Conservation (phyloP, 2,113 vertebrate species). For the Capreolus pygargus region DNA sequence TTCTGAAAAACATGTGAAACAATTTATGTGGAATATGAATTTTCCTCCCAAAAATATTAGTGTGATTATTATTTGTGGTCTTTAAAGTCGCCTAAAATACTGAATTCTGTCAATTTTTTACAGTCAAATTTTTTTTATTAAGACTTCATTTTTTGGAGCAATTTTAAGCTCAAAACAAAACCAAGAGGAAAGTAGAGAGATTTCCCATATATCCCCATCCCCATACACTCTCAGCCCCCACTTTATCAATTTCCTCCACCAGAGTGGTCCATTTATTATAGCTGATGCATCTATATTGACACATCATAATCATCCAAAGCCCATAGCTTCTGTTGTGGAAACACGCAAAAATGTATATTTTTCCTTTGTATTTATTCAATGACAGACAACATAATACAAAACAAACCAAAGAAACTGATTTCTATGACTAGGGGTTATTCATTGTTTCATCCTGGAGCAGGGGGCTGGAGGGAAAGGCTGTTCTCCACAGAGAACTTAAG, state of each 20-base stretch:
- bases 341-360: neutral
- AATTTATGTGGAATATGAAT: neutral
- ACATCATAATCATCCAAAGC: neutral
- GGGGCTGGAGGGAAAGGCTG: conserved; percentile 41
- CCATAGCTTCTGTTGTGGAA: neutral
- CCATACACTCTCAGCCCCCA: neutral
- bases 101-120: neutral
- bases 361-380: conserved; percentile 77
- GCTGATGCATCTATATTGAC: neutral
- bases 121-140: neutral
- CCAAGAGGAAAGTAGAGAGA: neutral
- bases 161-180: neutral
- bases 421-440: conserved; percentile 77
- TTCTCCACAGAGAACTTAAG: conserved; percentile 47
- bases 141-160: neutral
- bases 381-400: conserved; percentile 82
- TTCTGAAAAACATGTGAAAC: conserved; percentile 7
- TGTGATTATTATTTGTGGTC: neutral
- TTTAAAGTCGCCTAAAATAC: conserved; percentile 12
- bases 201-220: neutral
- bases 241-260: neutral
- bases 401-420: conserved; percentile 77
- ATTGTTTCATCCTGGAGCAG: conserved; percentile 73
- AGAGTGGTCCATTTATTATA: neutral
- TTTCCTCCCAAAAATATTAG: neutral